These are phyloP conservation scores for Trematomus bernacchii DNA, from an alignment of 2,797 vertebrate genomes.

Conservation along the genomic window DNA sequence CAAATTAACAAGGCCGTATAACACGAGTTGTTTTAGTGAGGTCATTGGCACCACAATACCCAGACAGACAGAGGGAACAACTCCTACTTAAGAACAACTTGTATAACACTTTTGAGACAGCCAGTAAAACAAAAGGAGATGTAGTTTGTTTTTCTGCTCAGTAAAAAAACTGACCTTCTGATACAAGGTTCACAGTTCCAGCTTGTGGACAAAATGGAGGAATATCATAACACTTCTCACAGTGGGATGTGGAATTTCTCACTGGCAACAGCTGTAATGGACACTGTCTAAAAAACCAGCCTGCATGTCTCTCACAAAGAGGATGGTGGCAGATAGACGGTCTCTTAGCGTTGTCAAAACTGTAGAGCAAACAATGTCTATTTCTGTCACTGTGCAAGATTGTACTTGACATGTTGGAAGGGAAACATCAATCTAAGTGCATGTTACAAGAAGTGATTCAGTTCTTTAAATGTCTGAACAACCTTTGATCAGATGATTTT, in stretches of 20 bases:
- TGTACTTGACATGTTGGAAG: constrained; percentile 21
- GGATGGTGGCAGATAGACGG: constrained; percentile 21
- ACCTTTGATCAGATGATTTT: constrained; percentile 28
- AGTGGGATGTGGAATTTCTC: constrained; percentile 81
- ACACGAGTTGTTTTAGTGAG: constrained; percentile 11
- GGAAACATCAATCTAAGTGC: constrained; percentile 35
- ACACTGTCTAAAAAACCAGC: constrained; percentile 40
- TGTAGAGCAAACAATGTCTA: constrained; percentile 27
- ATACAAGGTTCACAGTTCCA: constrained; percentile 37
- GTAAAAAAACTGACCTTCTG: constrained; percentile 24
- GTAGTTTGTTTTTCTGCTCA: background rate
- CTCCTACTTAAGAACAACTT: constrained; percentile 2
- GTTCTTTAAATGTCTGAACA: constrained; percentile 16
- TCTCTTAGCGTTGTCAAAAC: constrained; percentile 43
- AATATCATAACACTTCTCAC: constrained; percentile 59
- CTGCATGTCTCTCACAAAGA: constrained; percentile 20
- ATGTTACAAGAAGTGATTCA: constrained; percentile 13
- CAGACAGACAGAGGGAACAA: constrained; percentile 6
- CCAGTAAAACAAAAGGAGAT: constrained; percentile 15
- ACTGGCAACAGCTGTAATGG: constrained; percentile 51
- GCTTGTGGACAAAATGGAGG: constrained; percentile 44
- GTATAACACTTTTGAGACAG: constrained; percentile 1
- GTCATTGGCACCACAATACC: constrained; percentile 6
- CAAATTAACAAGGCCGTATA: constrained; percentile 50
- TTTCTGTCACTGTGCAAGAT: constrained; percentile 39